Base-by-base conservation (phyloP, 2,797 vertebrate species). In the Sebastes cheni region DNA sequence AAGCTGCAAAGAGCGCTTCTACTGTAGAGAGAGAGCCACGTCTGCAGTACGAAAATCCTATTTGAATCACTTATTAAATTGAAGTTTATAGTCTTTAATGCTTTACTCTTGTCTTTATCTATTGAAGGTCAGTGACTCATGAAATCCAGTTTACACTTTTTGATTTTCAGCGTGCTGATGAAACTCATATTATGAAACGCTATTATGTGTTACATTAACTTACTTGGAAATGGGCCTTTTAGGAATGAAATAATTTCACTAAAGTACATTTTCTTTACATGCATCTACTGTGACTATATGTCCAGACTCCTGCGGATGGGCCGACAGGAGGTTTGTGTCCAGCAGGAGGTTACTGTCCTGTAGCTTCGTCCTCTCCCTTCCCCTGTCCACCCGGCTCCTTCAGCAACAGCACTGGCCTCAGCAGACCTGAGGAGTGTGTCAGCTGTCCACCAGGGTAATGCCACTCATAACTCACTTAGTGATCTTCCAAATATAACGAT, bases 341-440 rank as follows among this genome's bases (percentile, higher is more conserved):
- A 9, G 82, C 90, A 29, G 95, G 96, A 79, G 90, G 91, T 88
- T 96, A 92, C 89, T 96, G 96, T 77, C 96, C 97, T 6, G 70
- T 65, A 0, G 95, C 94, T 16, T 97, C 96, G 9, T 84, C 94
- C 9, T 89, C 92, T 29, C 96, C 97, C n/a, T 56, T 92, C 8
- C 94, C 94, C 14, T 98, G 97, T 70, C 97, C 97, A 27, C 72
- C 95, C 1, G 97, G 97, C 30, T 96, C 96, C 22, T 98, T 96
- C 89, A 97, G 97, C 89, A 97, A 96, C 70, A 81, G 77, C 86
- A 94, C 90, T 1, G 97, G 97, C 10, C 92, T 97, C 34, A 91
- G 87, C 58, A 88, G 75, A 39, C 77, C 82, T 9, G 87, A 85
- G 36, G 96, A 96, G 73, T 98, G 97, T 87, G 77, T 96, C 81